phyloP scores from a whole-genome alignment of 1,140 invertebrate genomes.

The Polyergus mexicanus region DNA sequence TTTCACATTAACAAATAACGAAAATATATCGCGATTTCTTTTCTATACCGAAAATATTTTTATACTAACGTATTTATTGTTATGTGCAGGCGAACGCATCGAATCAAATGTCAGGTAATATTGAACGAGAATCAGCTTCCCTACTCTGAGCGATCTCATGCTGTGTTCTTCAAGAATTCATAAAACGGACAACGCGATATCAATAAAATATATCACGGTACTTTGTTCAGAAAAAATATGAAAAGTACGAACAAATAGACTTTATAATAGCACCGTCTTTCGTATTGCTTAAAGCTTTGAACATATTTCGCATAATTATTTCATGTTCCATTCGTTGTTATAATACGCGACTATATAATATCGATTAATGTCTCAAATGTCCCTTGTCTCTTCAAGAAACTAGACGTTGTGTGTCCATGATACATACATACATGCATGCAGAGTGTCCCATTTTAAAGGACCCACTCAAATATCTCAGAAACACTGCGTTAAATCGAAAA shows the following conservation, averaged over 20 bases:
- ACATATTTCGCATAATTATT: slow-evolving; percentile 23
- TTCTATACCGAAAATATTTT: not conserved
- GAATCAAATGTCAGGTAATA: not conserved
- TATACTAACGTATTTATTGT: slow-evolving; percentile 11
- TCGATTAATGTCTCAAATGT: slow-evolving; percentile 17
- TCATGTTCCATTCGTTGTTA: not conserved
- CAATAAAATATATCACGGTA: not conserved
- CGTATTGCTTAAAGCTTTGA: not conserved
- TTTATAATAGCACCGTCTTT: not conserved
- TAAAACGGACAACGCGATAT: not conserved
- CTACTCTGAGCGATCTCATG: not conserved
- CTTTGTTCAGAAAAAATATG: not conserved
- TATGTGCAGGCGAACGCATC: not conserved
- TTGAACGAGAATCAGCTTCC: not conserved
- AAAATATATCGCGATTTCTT: no score
- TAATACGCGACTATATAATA: not conserved
- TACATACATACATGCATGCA: not conserved
- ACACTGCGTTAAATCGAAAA: no score
- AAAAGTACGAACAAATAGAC: slow-evolving; percentile 18
- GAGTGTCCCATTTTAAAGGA: no score
- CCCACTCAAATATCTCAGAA: no score
- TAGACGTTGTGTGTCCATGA: not conserved
- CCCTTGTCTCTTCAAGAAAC: not conserved
- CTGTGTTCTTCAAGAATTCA: not conserved
- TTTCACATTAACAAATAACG: no score